These are phyloP conservation scores for Diplodus puntazzo DNA, from an alignment of 2,797 vertebrate genomes.

Conservation along the genomic window DNA sequence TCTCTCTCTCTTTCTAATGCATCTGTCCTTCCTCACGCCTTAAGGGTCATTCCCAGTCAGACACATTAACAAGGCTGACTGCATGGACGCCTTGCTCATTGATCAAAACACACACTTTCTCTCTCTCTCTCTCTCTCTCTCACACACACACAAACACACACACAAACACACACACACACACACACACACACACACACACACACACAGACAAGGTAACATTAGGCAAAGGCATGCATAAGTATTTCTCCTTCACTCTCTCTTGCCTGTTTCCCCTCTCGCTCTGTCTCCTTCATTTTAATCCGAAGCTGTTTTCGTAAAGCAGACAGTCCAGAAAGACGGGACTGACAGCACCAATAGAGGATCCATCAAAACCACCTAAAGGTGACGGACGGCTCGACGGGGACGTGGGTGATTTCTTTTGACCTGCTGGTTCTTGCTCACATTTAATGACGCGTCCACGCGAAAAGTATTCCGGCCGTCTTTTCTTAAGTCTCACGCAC, in stretches of 20 bases:
- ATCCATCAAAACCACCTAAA: constrained; percentile 53
- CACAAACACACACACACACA: constrained; percentile 14
- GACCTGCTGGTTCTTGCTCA: constrained; percentile 40
- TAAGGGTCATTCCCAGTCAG: constrained; percentile 68
- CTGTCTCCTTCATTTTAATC: constrained; percentile 56
- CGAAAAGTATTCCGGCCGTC: not conserved
- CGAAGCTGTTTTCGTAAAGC: constrained; percentile 50
- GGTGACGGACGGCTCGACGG: constrained; percentile 49
- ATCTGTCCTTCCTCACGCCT: constrained; percentile 62
- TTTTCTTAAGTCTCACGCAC: not conserved
- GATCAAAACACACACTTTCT: constrained; percentile 63
- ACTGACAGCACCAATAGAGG: constrained; percentile 57
- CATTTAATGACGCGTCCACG: not conserved
- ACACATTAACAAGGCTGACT: constrained; percentile 73
- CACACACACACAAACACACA: constrained; percentile 34
- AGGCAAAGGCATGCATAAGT: constrained; percentile 36
- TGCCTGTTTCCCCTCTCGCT: constrained; percentile 29
- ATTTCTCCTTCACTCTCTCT: constrained; percentile 48
- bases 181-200: constrained; percentile 10
- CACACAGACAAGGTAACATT: constrained; percentile 30
- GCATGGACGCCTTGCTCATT: constrained; percentile 60
- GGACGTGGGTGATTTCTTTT: constrained; percentile 45
- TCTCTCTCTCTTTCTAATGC: constrained; percentile 41
- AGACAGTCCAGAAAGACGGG: constrained; percentile 42
- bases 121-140: too few relatives aligned